Evolutionary conservation across 2,797 vertebrate genomes (phyloP), one percentile per base, ranked within the genome.

Genomic region (Rhynchonycteris naso): DNA sequence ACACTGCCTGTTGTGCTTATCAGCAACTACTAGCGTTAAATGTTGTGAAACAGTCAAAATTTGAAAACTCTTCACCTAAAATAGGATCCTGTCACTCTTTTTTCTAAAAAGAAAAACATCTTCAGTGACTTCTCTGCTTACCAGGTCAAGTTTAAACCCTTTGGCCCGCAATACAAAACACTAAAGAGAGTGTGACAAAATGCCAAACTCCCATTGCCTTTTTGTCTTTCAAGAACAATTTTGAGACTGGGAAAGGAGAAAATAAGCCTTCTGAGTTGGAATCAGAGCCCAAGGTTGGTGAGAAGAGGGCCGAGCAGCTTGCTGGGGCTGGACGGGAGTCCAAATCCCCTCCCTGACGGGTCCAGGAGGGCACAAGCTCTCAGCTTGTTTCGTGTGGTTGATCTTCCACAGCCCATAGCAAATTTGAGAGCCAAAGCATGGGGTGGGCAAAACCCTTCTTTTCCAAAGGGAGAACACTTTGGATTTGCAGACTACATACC

Each of bases 181-280:
- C 69, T 58, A 33, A 76, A 80, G 58, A 72, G 63, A 74, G 30
- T 18, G 10, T 1, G 13, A 63, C 47, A 71, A 35, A 54, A 79
- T 14, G 47, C 78, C 66, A 91, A 81, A 81, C 28, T 75, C 72
- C 43, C 4, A 33, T 30, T 78, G 84, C 68, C 35, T 19, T 83
- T 86, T 75, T 88, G 50, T 89, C 69, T 91, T 82, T 95, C 66
- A 63, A 84, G 75, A 91, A 87, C 12, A 15, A 76, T 65, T 68
- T 71, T 91, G 26, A 63, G 58, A 35, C 28, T 94, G 66, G 66
- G 56, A 79, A 78, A 68, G 83, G 71, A 58, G 54, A 80, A 59
- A 87, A 38, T 35, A 78, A 43, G 14, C 14, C 28, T 10, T 13
- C 13, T 35, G 78, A 80, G n/a, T 68, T 84, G 65, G 78, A 87